These are phyloP conservation scores for Clarias pachynema DNA, from an alignment of 2,797 vertebrate species.

Conservation along the genomic window DNA sequence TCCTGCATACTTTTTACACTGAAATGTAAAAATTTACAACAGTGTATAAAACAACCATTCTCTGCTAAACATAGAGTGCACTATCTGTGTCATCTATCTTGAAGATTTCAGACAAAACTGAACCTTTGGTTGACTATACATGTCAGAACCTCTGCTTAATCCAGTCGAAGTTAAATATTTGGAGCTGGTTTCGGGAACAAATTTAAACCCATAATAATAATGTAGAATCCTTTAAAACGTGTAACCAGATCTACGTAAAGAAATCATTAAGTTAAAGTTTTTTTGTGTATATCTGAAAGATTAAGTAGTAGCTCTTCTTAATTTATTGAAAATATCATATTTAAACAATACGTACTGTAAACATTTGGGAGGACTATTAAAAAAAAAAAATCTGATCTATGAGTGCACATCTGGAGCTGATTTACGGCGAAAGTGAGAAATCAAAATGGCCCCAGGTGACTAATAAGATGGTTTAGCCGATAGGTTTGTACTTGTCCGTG, in stretches of 20 bases:
- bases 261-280: not conserved
- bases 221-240: not conserved
- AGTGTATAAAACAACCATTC: not conserved
- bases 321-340: not conserved
- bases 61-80: not conserved
- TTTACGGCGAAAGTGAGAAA: slow-evolving; percentile 41
- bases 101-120: slow-evolving; percentile 69
- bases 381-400: slow-evolving; percentile 9
- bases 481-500: slow-evolving; percentile 31
- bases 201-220: not conserved
- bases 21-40: too few relatives aligned
- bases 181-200: not conserved
- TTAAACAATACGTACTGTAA: not conserved
- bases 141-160: slow-evolving; percentile 61
- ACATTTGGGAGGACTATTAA: not conserved
- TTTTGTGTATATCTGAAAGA: not conserved
- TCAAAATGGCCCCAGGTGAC: slow-evolving; percentile 39
- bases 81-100: slow-evolving; percentile 61
- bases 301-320: not conserved
- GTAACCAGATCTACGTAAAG: not conserved
- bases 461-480: slow-evolving; percentile 47
- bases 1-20: too few relatives aligned
- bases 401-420: slow-evolving; percentile 34
- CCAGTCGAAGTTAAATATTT: not conserved
- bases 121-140: slow-evolving; percentile 60